Evolutionary conservation across 2,797 vertebrate species (phyloP), one percentile per base, ranked within the genome.

Genomic region (Aulostomus chinensis): DNA sequence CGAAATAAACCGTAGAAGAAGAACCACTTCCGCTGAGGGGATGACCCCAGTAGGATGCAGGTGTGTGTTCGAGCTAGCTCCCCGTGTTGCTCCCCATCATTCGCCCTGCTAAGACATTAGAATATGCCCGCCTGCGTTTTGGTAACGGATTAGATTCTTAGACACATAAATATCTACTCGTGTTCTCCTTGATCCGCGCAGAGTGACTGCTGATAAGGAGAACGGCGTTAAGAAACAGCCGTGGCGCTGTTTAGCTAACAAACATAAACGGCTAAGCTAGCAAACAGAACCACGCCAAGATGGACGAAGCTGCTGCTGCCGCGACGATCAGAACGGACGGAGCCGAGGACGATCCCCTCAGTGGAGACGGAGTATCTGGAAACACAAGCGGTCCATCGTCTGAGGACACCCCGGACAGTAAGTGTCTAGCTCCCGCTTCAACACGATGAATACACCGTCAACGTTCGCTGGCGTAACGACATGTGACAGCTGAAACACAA

Each of bases 261-360:
- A 36, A 12, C 29, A 7, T 14, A 37, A 60, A 55, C 71, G 22
- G 12, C n/a, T 9, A 8, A 74, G 68, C 60, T 76, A 72, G 51
- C 45, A 46, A 62, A 41, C 39, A 53, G 40, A 37, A 28, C 51
- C 53, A 50, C 58, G 28, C 71, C 76, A 86, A 85, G 68, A 89
- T 89, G 87, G 87, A 89, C 54, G 84, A 32, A 59, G 26, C 46
- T 38, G 38, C 53, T 41, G 38, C 56, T 32, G 33, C 53, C 2
- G 58, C 41, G 17, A 31, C 21, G 32, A 40, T 4, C 26, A 17
- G 2, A 14, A 58, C 64, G 33, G 69, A 68, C 35, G 53, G 11
- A 10, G 56, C 21, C 4, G 58, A 20, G 33, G 37, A 60, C 18
- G 36, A 38, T 3, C 22, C 26, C 6, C 4, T 2, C 14, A 2